Conservation (phyloP, 2,888 invertebrate genomes). For the Siphlonurus alternatus region DNA sequence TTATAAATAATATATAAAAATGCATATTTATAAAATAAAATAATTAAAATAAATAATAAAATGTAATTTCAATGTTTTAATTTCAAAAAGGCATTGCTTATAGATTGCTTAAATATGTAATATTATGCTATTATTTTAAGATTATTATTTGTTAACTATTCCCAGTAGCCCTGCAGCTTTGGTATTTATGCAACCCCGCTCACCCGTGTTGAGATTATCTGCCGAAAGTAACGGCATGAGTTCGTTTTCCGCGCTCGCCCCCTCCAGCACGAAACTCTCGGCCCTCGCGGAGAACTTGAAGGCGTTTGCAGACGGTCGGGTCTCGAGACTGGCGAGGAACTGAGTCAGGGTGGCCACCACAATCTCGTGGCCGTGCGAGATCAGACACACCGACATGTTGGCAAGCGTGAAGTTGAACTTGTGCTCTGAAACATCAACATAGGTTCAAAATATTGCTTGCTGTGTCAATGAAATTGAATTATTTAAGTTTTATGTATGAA, state of each 20-base stretch:
- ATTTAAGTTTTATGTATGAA: slow-evolving; percentile 8
- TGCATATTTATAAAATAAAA: no score
- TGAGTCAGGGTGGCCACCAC: slow-evolving; percentile 54
- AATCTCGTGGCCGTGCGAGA: slow-evolving; percentile 48
- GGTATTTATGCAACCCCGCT: no score
- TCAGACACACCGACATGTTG: slow-evolving; percentile 47
- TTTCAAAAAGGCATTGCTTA: neutral
- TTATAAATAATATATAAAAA: no score
- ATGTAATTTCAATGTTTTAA: no score
- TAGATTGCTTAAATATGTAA: no score
- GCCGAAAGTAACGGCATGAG: slow-evolving; percentile 49
- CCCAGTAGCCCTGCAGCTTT: no score
- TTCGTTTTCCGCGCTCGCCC: slow-evolving; percentile 52
- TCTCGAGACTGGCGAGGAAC: slow-evolving; percentile 48
- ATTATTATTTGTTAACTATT: no score
- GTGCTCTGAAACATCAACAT: slow-evolving; percentile 49
- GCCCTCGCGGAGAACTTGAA: slow-evolving; percentile 51
- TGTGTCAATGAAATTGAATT: slow-evolving; percentile 8
- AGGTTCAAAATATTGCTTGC: no score
- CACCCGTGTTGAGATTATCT: slow-evolving; percentile 34
- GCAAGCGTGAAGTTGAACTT: slow-evolving; percentile 58
- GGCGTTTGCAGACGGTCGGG: slow-evolving; percentile 45
- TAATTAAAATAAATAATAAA: neutral
- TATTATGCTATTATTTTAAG: no score
- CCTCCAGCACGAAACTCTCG: slow-evolving; percentile 61